Percentiles rank a stretch among this genome's conserved stretches.
Conservation (phyloP, 2,797 vertebrate species). For the Thunnus albacares region DNA sequence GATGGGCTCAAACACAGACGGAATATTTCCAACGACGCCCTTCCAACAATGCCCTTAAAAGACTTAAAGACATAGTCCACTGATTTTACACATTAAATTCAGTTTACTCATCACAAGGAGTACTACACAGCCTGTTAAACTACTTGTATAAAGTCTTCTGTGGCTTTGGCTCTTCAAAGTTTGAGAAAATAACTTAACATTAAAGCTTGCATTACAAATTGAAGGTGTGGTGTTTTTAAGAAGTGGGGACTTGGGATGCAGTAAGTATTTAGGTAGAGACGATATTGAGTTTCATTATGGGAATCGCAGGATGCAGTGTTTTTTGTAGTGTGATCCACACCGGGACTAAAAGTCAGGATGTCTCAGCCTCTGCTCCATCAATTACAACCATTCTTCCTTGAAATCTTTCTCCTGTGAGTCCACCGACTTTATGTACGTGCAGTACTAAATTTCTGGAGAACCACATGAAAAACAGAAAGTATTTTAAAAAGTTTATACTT, state of each 20-base stretch:
- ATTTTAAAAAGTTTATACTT: neutral
- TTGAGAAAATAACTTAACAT: too few relatives aligned
- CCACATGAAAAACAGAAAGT: neutral
- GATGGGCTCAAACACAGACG: neutral
- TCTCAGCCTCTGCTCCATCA: neutral
- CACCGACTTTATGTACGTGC: neutral
- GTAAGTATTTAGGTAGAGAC: neutral
- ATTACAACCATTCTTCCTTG: neutral
- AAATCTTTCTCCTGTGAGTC: neutral
- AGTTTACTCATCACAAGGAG: too few relatives aligned
- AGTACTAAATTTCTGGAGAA: neutral
- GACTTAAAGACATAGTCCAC: neutral
- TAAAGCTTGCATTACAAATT: too few relatives aligned
- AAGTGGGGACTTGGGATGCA: neutral
- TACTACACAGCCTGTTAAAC: too few relatives aligned
- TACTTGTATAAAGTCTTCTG: too few relatives aligned
- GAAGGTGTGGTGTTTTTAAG: neutral
- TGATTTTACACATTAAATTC: neutral
- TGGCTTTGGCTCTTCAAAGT: too few relatives aligned
- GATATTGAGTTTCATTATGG: neutral
- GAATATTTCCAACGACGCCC: neutral
- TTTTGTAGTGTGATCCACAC: neutral
- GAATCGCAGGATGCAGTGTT: neutral
- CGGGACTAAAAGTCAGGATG: neutral
- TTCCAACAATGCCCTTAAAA: too few relatives aligned